These are phyloP conservation scores for Meandrusa payeni DNA, from an alignment of 2,888 invertebrate species.

Conservation along the genomic window DNA sequence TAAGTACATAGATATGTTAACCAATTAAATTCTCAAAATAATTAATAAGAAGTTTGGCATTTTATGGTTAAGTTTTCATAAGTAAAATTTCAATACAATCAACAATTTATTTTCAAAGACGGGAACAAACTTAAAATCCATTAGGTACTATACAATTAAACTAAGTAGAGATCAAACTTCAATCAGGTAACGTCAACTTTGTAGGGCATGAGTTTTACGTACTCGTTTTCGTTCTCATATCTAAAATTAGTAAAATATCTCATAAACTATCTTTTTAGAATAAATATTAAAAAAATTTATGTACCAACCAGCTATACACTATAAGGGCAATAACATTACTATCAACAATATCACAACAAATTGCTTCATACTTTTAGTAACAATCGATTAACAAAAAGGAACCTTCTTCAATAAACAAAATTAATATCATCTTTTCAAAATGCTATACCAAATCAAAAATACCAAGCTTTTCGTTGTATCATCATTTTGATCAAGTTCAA, in stretches of 20 bases:
- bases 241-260: conserved; percentile 35
- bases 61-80: conserved; percentile 38
- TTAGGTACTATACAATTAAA: conserved; percentile 50
- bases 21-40: conserved; percentile 58
- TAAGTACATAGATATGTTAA: conserved; percentile 37
- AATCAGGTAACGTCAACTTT: conserved; percentile 69
- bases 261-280: conserved; percentile 36
- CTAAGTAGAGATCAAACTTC: conserved; percentile 76
- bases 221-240: conserved; percentile 29
- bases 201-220: conserved; percentile 35
- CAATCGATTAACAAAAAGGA: neutral
- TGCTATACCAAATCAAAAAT: too few relatives aligned
- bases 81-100: conserved; percentile 47
- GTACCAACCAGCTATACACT: conserved; percentile 35
- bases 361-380: conserved; percentile 1
- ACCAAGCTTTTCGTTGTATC: too few relatives aligned
- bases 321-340: conserved; percentile 42
- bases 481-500: too few relatives aligned
- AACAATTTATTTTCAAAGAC: conserved; percentile 39
- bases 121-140: conserved; percentile 54
- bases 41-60: conserved; percentile 72
- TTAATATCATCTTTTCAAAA: too few relatives aligned
- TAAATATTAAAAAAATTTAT: conserved; percentile 36
- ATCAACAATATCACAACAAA: conserved; percentile 57
- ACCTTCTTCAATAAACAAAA: neutral